Evolutionary conservation across 64 coral and sea anemone genomes (phyloP).

Genomic region (Stichodactyla mertensii): DNA sequence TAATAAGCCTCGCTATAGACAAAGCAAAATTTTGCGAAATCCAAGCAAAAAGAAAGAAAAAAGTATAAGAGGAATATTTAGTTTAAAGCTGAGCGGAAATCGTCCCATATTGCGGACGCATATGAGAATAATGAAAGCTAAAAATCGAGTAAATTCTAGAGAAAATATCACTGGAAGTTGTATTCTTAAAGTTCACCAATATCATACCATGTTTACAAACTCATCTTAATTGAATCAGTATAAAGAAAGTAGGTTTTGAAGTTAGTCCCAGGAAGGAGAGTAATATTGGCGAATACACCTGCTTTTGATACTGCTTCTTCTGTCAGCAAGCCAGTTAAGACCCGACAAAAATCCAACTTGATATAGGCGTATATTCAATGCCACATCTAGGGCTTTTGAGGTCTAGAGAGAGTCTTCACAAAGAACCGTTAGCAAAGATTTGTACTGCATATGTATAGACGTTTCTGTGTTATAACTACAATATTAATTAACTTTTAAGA

Average conservation of each 20-base stretch:
- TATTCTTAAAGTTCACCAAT: background rate
- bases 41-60: background rate
- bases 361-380: background rate
- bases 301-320: background rate
- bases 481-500: too few species aligned
- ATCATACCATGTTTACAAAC: constrained; percentile 3
- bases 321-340: background rate
- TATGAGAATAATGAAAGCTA: background rate
- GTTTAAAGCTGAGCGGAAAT: background rate
- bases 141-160: background rate
- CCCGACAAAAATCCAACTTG: background rate
- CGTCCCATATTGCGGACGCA: too few species aligned
- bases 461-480: too few species aligned
- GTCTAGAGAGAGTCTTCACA: background rate
- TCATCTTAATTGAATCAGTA: constrained; percentile 4
- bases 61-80: background rate
- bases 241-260: background rate
- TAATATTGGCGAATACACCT: background rate
- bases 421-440: background rate
- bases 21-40: background rate
- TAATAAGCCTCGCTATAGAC: background rate
- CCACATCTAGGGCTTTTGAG: background rate
- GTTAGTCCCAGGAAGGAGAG: background rate
- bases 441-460: too few species aligned
- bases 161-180: background rate